A percentile compares a stretch with the other conserved stretches of the same genome.
Conservation (phyloP, 2,113 vertebrate genomes). For the Colius striatus region DNA sequence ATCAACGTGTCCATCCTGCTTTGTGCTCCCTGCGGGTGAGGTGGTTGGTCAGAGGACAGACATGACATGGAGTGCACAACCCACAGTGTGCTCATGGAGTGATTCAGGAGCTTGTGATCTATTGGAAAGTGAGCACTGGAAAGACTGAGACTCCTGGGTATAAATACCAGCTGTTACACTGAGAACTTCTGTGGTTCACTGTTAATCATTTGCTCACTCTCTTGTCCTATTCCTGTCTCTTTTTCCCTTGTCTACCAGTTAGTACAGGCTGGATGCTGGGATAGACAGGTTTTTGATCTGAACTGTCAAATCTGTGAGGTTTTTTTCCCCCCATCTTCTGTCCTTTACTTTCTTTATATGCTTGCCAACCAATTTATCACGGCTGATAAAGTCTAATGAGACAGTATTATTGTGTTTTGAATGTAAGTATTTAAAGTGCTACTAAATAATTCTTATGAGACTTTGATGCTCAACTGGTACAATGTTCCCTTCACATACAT, state of each 20-base stretch:
- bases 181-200: not conserved
- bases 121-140: not conserved
- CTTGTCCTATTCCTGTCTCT: not conserved
- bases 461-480: not conserved
- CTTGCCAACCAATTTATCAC: not conserved
- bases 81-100: not conserved
- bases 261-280: not conserved
- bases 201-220: not conserved
- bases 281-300: not conserved
- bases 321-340: not conserved
- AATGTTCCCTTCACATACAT: not conserved
- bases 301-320: not conserved
- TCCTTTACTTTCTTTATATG: not conserved
- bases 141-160: not conserved
- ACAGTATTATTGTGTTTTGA: not conserved
- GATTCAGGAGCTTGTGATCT: constrained; percentile 6
- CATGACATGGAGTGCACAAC: not conserved
- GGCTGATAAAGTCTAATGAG: not conserved
- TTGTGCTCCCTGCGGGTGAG: not conserved
- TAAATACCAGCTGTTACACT: not conserved
- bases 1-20: not conserved
- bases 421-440: not conserved
- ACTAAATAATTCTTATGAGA: not conserved
- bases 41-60: not conserved
- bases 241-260: not conserved